These are phyloP conservation scores for Rutilus rutilus DNA, from an alignment of 2,113 vertebrate genomes.

Conservation along the genomic window DNA sequence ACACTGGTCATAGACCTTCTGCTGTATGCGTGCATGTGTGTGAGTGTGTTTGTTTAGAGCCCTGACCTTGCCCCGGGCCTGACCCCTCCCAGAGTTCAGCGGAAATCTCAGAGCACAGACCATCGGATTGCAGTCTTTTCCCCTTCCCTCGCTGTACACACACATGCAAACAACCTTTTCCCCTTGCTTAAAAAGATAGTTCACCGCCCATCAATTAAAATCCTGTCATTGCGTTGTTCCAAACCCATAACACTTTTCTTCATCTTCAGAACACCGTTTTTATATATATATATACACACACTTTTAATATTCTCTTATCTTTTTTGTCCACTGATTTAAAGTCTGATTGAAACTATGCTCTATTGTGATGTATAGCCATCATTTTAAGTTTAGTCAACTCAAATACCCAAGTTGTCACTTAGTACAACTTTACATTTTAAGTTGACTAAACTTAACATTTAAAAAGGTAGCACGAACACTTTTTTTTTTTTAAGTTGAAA, in stretches of 20 bases:
- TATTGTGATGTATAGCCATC: no score
- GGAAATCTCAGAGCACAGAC: conserved; percentile 66
- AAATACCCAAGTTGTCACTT: no score
- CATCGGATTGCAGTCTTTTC: conserved; percentile 68
- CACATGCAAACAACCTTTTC: conserved; percentile 29
- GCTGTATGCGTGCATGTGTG: conserved; percentile 49
- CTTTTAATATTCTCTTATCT: not conserved
- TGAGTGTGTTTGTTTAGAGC: conserved; percentile 65
- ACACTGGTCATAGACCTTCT: conserved; percentile 43
- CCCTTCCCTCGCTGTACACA: conserved; percentile 62
- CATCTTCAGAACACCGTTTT: no score
- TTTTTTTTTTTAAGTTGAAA: no score
- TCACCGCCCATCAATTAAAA: not conserved
- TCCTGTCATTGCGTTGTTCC: not conserved
- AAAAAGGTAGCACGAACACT: no score
- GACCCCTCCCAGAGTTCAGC: conserved; percentile 71
- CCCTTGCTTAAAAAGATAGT: not conserved
- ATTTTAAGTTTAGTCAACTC: no score
- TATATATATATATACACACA: no score
- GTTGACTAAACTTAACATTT: no score
- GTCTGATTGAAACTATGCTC: no score
- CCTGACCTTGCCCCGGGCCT: conserved; percentile 67
- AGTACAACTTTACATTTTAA: no score
- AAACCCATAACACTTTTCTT: not conserved
- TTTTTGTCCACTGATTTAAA: not conserved